Evolutionary conservation across 2,888 invertebrate genomes (phyloP).

Genomic region (Hirtodrosophila trivittata): DNA sequence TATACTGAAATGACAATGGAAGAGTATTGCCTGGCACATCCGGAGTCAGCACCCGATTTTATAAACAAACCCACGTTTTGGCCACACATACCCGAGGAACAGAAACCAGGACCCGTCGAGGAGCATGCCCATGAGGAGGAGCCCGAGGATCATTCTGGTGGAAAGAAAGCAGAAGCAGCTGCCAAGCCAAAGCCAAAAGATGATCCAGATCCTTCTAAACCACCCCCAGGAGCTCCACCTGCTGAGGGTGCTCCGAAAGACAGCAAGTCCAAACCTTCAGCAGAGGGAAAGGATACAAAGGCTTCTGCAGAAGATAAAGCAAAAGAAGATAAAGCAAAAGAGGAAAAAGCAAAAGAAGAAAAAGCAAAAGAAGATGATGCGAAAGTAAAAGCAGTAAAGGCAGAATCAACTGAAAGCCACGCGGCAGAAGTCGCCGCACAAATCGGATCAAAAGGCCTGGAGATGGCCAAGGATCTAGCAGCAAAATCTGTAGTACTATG

Average conservation of each 20-base stretch:
- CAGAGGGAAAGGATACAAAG: neutral
- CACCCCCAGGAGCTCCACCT: conserved; percentile 26
- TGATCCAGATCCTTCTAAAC: conserved; percentile 13
- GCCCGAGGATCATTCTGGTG: no score
- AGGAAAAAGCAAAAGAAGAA: neutral
- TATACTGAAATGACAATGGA: conserved; percentile 93
- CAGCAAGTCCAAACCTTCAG: neutral
- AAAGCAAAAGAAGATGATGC: neutral
- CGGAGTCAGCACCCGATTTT: conserved; percentile 88
- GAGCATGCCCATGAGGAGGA: conserved; percentile 15
- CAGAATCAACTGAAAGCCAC: conserved; percentile 9
- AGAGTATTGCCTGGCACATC: conserved; percentile 89
- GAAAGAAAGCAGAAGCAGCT: neutral
- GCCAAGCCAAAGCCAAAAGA: conserved; percentile 15
- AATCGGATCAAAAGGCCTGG: conserved; percentile 29
- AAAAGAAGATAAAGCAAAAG: neutral
- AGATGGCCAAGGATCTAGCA: conserved; percentile 15
- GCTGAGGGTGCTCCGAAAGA: conserved; percentile 7
- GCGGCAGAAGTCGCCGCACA: conserved; percentile 18
- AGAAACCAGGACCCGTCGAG: conserved; percentile 80
- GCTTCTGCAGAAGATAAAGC: neutral
- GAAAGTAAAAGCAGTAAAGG: no score
- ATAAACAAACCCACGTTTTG: conserved; percentile 91
- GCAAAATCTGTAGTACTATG: conserved; percentile 5
- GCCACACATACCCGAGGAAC: conserved; percentile 90